Evolutionary conservation across 1,140 invertebrate species (phyloP), one percentile per base, ranked within the genome.

Genomic region (Platyscapa corneri): DNA sequence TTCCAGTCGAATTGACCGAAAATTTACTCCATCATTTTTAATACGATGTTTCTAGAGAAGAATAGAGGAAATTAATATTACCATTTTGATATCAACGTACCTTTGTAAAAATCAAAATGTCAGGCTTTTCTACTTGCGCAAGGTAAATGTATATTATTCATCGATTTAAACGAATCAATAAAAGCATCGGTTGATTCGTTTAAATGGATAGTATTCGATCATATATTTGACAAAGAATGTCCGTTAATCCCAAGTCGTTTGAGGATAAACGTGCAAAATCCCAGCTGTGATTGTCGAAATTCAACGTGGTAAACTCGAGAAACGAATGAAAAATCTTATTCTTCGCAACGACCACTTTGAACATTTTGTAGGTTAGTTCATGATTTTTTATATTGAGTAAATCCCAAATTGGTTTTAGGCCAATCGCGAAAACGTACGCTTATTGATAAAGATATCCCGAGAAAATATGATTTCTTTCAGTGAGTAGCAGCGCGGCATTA

Each of bases 171-270:
- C 3, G 2, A 67, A 67, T 67, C 14, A 8, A 67, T 32, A n/a
- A 14, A 12, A 10, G 12, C 8, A 34, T 67, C 3, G 64, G 14
- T 34, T 32, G 3, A 67, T 34, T 67, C 30, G 64, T 1, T 67
- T 3, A 82, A 74, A 86, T 86, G 79, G 67, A 88, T 75, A 32
- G 79, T 79, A 72, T 82, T 87, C 82, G 86, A 87, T 85, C 72
- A 82, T 49, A 84, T 67, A 82, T 84, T 42, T 39, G 46, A 42
- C n/a, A 74, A 84, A 72, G n/a, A 42, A 56, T 84, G 83, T 84
- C 46, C 53, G 7, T 46, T 3, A 78, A 34, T 53, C 42, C 39
- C 30, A 56, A 65, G 79, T 30, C 8, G 3, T 30, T 32, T 18
- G 30, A 79, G 70, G n/a, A 65, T 39, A 27, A 39, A 42, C 14